phyloP scores from a whole-genome alignment of 92 coral and sea anemone species.

The Paramuricea clavata region DNA sequence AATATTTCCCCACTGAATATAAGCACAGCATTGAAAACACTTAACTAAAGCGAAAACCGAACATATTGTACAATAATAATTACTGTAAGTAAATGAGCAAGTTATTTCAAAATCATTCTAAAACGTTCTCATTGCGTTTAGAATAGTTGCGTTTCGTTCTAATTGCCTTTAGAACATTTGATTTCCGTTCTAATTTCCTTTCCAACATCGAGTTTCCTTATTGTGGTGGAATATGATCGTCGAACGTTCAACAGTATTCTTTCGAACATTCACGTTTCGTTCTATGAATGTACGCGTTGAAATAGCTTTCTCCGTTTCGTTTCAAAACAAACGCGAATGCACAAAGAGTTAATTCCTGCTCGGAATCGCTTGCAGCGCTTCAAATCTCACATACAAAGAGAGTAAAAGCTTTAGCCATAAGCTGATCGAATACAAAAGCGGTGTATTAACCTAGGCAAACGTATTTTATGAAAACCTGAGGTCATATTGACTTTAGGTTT shows the following conservation, averaged over 20 bases:
- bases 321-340: background rate
- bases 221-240: background rate
- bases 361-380: background rate
- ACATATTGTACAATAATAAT: background rate
- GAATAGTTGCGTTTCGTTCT: background rate
- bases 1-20: background rate
- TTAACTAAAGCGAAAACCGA: background rate
- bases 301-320: background rate
- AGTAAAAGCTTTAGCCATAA: constrained; percentile 1
- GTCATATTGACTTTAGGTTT: constrained; percentile 19
- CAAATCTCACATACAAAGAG: background rate
- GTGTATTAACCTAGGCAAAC: background rate
- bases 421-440: constrained; percentile 3
- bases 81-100: background rate
- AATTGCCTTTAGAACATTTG: background rate
- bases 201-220: constrained; percentile 18
- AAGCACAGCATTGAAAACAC: background rate
- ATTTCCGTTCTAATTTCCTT: constrained; percentile 2
- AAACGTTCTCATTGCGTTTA: background rate
- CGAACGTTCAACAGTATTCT: constrained; percentile 29
- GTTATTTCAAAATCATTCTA: background rate
- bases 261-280: background rate
- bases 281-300: background rate
- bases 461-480: background rate
- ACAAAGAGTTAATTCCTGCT: constrained; percentile 12